These are phyloP conservation scores for Hylyphantes graminicola DNA, from an alignment of 1,140 invertebrate genomes.

Conservation along the genomic window DNA sequence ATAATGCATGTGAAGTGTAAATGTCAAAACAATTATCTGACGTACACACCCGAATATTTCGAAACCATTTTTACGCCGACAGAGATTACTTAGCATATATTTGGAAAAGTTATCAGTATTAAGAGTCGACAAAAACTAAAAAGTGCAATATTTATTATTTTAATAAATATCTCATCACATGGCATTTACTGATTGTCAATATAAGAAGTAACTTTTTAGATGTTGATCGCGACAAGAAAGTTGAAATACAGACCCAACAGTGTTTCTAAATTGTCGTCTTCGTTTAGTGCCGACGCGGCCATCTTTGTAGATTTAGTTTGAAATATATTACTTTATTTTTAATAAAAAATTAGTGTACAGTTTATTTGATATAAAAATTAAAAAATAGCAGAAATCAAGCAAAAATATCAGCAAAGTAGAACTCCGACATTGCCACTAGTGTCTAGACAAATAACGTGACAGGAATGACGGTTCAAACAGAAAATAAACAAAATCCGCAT, in stretches of 20 bases:
- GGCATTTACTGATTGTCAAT: neutral
- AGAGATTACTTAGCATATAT: too few relatives aligned
- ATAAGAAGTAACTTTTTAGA: neutral
- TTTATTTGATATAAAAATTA: neutral
- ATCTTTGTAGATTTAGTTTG: neutral
- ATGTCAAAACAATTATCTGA: too few relatives aligned
- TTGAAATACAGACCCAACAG: slow-evolving; percentile 28
- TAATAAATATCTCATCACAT: slow-evolving; percentile 6
- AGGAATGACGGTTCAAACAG: too few relatives aligned
- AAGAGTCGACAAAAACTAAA: neutral
- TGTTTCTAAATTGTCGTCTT: slow-evolving; percentile 44
- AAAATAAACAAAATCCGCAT: too few relatives aligned
- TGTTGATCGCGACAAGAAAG: neutral
- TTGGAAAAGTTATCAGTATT: too few relatives aligned
- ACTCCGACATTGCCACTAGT: too few relatives aligned
- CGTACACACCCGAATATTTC: too few relatives aligned
- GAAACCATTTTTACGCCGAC: too few relatives aligned
- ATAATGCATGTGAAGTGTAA: too few relatives aligned
- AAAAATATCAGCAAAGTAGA: too few relatives aligned
- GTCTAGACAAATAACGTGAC: too few relatives aligned
- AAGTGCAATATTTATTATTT: neutral
- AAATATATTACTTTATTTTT: neutral
- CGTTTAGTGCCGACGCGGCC: slow-evolving; percentile 27
- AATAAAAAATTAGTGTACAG: neutral
- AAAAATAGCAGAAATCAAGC: neutral